Percentiles rank a stretch among this genome's conserved stretches.
Evolutionary conservation across 2,888 invertebrate genomes (phyloP).

Genomic region (Coelinius sp.): DNA sequence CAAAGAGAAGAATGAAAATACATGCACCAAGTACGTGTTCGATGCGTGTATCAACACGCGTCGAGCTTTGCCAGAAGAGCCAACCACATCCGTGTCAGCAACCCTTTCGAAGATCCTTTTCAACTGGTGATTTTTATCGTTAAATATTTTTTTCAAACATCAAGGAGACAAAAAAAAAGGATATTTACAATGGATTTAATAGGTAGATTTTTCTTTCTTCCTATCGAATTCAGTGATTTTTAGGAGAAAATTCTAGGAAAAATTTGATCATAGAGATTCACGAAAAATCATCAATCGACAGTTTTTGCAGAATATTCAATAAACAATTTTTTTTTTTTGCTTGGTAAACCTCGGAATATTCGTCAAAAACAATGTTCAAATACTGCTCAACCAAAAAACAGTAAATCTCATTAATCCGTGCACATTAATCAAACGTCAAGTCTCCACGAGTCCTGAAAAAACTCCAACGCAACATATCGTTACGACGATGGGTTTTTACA

Average conservation of each 20-base stretch:
- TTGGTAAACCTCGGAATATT: no score
- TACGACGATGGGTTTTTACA: background rate
- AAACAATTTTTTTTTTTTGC: no score
- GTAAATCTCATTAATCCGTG: conserved; percentile 29
- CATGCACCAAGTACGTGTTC: conserved; percentile 30
- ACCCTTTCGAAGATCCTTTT: conserved; percentile 38
- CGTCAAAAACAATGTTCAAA: conserved; percentile 9
- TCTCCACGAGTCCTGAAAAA: background rate
- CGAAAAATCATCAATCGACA: no score
- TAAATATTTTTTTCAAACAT: no score
- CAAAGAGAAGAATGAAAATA: conserved; percentile 24
- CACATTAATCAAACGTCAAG: background rate
- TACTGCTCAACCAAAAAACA: background rate
- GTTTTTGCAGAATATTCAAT: no score
- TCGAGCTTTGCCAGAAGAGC: conserved; percentile 36
- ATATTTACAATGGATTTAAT: no score
- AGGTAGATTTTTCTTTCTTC: no score
- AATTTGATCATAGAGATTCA: no score
- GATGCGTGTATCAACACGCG: conserved; percentile 46
- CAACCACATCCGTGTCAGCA: conserved; percentile 55
- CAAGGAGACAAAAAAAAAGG: no score
- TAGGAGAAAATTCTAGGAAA: no score
- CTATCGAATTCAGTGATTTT: no score
- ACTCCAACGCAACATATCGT: background rate
- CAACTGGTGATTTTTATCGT: conserved; percentile 16